phyloP scores from a whole-genome alignment of 2,797 vertebrate species.

The Acipenser transmontanus region DNA sequence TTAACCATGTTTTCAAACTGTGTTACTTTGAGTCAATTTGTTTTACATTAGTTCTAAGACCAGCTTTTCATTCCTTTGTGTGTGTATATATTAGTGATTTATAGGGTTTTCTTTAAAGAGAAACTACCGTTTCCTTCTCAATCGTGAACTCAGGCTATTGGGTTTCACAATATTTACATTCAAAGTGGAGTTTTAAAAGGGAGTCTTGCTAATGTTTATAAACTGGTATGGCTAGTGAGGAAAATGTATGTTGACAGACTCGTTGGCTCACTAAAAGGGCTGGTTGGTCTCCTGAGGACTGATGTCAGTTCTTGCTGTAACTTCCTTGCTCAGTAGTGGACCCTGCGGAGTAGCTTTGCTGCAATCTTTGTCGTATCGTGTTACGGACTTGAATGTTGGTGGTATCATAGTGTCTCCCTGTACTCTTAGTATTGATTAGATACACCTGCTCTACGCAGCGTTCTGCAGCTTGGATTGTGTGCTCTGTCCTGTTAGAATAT shows the following conservation, averaged over 20 bases:
- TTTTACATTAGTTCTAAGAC: background rate
- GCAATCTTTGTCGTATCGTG: constrained; percentile 12
- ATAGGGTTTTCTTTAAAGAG: constrained; percentile 21
- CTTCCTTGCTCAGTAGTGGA: constrained; percentile 6
- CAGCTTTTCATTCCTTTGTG: background rate
- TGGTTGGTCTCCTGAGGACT: constrained; percentile 2
- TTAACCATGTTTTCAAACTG: background rate
- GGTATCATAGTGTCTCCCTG: constrained; percentile 23
- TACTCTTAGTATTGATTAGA: constrained; percentile 36
- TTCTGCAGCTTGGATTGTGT: constrained; percentile 23
- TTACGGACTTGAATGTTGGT: constrained; percentile 11
- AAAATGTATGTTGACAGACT: constrained; percentile 19
- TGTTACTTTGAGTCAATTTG: background rate
- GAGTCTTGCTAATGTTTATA: constrained; percentile 15
- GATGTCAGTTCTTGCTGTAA: constrained; percentile 17
- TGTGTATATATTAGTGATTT: constrained; percentile 2
- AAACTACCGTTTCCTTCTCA: constrained; percentile 23
- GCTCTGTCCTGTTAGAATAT: constrained; percentile 33
- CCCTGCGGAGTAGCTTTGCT: constrained; percentile 6
- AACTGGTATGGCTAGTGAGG: constrained; percentile 16
- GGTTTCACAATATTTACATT: constrained; percentile 28
- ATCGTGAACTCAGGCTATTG: constrained; percentile 15
- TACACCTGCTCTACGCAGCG: constrained; percentile 26
- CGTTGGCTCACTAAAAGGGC: constrained; percentile 10
- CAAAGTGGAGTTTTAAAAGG: constrained; percentile 7